phyloP scores from a whole-genome alignment of 2,797 vertebrate species.

The Neosalanx taihuensis region DNA sequence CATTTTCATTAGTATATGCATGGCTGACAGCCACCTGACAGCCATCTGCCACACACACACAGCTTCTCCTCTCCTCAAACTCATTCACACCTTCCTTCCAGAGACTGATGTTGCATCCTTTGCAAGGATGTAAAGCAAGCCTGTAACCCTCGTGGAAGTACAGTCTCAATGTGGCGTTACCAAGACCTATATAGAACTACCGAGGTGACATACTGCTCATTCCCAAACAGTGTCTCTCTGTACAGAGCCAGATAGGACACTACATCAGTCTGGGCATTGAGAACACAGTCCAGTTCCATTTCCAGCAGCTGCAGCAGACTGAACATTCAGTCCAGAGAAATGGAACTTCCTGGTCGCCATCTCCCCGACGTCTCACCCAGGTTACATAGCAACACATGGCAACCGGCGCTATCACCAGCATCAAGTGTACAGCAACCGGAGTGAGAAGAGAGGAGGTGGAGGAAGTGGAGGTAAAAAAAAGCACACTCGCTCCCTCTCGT shows the following conservation, averaged over 20 bases:
- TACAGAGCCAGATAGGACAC: slow-evolving; percentile 28
- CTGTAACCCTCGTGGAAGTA: neutral
- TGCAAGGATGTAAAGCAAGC: slow-evolving; percentile 1
- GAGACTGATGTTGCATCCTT: neutral
- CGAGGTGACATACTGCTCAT: too few relatives aligned
- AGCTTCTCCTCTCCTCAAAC: neutral
- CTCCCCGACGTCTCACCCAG: slow-evolving; percentile 54
- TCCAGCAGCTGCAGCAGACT: slow-evolving; percentile 23
- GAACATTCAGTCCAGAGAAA: slow-evolving; percentile 53
- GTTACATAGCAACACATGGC: slow-evolving; percentile 67
- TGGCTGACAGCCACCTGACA: neutral
- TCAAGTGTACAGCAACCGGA: slow-evolving; percentile 69
- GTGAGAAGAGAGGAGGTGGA: slow-evolving; percentile 39
- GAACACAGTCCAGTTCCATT: neutral
- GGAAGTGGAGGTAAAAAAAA: slow-evolving; percentile 49
- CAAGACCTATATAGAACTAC: too few relatives aligned
- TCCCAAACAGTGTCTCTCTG: neutral
- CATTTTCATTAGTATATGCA: neutral
- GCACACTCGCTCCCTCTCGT: slow-evolving; percentile 64
- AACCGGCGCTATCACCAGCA: slow-evolving; percentile 52
- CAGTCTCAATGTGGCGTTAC: too few relatives aligned
- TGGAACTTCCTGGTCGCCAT: slow-evolving; percentile 48
- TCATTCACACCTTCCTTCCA: too few relatives aligned
- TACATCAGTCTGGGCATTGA: slow-evolving; percentile 11
- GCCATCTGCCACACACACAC: slow-evolving; percentile 14